These are phyloP conservation scores for Mesochorus sp. DNA, from an alignment of 2,888 invertebrate species.

Conservation along the genomic window DNA sequence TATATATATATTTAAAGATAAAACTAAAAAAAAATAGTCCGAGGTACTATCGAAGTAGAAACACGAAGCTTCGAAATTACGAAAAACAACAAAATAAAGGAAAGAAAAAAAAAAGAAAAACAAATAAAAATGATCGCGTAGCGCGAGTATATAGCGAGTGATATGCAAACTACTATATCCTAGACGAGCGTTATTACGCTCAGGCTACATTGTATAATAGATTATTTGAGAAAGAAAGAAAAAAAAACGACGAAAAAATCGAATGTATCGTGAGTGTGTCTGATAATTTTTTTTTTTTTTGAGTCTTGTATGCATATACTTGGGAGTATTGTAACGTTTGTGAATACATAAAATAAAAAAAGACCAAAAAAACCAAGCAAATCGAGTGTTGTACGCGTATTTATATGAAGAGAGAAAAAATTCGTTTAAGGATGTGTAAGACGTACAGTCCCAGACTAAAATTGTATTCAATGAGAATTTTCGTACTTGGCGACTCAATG, in stretches of 20 bases:
- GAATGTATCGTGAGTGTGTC: constrained; percentile 68
- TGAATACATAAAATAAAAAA: constrained; percentile 77
- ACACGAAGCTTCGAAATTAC: constrained; percentile 15
- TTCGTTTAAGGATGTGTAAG: no score
- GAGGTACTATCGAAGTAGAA: constrained; percentile 55
- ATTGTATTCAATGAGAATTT: background rate
- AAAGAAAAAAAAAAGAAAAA: background rate
- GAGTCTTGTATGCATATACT: constrained; percentile 75
- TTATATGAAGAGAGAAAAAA: background rate
- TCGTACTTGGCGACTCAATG: no score
- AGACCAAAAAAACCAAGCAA: constrained; percentile 71
- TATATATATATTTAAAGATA: constrained; percentile 21
- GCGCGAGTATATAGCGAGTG: constrained; percentile 49
- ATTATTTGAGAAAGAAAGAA: constrained; percentile 51
- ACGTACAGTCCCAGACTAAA: no score
- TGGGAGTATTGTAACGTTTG: constrained; percentile 78
- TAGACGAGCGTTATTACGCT: constrained; percentile 47
- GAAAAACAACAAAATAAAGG: background rate
- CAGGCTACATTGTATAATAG: constrained; percentile 59
- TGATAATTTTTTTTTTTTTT: constrained; percentile 66
- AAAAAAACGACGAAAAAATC: constrained; percentile 10
- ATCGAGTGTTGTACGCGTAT: background rate
- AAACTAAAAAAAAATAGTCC: constrained; percentile 43
- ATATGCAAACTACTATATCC: constrained; percentile 41
- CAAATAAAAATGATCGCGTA: constrained; percentile 22